phyloP scores from a whole-genome alignment of 2,888 invertebrate genomes.

The Octonoba sinensis region DNA sequence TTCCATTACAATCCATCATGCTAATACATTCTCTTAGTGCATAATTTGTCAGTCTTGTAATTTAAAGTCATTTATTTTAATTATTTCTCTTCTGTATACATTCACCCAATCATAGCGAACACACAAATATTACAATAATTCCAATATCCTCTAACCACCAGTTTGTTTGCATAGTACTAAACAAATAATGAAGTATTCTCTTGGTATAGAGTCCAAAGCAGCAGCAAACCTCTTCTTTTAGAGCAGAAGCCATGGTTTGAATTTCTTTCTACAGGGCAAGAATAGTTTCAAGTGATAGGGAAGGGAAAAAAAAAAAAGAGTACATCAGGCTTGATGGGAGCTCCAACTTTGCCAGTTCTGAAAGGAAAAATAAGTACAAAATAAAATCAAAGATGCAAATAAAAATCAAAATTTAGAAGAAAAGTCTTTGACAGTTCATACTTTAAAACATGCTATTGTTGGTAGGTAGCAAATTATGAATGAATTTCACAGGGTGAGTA shows the following conservation, averaged over 20 bases:
- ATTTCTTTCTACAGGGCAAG: conserved; percentile 49
- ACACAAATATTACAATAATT: conserved; percentile 45
- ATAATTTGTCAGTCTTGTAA: conserved; percentile 40
- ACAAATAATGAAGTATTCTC: conserved; percentile 46
- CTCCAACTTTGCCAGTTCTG: conserved; percentile 63
- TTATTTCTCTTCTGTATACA: conserved; percentile 52
- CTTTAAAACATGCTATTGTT: not conserved
- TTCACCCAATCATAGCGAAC: conserved; percentile 38
- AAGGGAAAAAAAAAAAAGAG: conserved; percentile 26
- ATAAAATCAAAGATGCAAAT: not conserved
- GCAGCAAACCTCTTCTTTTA: conserved; percentile 56
- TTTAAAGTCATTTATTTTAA: conserved; percentile 51
- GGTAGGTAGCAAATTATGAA: too few species aligned
- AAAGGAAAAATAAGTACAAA: not conserved
- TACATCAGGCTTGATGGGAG: conserved; percentile 57
- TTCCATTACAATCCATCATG: conserved; percentile 60
- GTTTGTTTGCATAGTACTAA: conserved; percentile 56
- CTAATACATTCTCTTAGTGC: conserved; percentile 57
- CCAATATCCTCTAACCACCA: conserved; percentile 54
- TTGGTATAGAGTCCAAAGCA: conserved; percentile 62
- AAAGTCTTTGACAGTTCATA: not conserved
- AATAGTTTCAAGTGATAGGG: conserved; percentile 35
- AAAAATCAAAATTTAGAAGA: not conserved
- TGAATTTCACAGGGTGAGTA: too few species aligned
- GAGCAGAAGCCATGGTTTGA: conserved; percentile 57